A percentile compares a stretch with the other conserved stretches of the same genome.
These are phyloP conservation scores for Drosophila pegasa DNA, from an alignment of 2,888 invertebrate species.

Conservation along the genomic window DNA sequence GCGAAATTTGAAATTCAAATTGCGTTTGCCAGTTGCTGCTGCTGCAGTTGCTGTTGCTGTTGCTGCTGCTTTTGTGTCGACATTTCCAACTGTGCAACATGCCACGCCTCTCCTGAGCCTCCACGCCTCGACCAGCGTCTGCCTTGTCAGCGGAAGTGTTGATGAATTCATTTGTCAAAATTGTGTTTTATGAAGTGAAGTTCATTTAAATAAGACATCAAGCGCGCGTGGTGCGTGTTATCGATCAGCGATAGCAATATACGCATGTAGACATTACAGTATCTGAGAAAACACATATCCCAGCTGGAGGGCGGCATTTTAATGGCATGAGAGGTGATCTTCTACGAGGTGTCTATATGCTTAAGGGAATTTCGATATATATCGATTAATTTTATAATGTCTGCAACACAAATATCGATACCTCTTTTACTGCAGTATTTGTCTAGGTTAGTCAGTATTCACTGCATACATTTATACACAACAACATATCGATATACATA, in stretches of 20 bases:
- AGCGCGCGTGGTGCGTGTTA: neutral
- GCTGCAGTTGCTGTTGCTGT: constrained; percentile 41
- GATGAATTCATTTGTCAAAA: constrained; percentile 82
- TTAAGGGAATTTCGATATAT: neutral
- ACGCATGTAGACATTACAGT: neutral
- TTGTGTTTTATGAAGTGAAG: constrained; percentile 67
- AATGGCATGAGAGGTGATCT: neutral
- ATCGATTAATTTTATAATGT: neutral
- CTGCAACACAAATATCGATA: too few species aligned
- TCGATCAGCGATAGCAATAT: constrained; percentile 4
- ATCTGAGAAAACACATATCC: neutral
- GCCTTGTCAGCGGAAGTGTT: constrained; percentile 81
- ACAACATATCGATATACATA: too few species aligned
- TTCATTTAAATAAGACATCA: constrained; percentile 53
- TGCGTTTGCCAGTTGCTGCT: constrained; percentile 57
- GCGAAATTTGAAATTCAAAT: constrained; percentile 72
- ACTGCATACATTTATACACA: too few species aligned
- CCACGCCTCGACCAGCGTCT: constrained; percentile 23
- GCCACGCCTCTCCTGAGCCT: constrained; percentile 9
- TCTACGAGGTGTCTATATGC: too few species aligned
- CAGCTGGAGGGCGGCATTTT: neutral
- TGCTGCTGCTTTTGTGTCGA: constrained; percentile 52
- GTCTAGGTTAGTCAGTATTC: too few species aligned
- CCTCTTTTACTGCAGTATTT: too few species aligned
- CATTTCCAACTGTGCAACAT: constrained; percentile 61